Evolutionary conservation across 2,113 vertebrate species (phyloP).

Genomic region (Eurypyga helias): DNA sequence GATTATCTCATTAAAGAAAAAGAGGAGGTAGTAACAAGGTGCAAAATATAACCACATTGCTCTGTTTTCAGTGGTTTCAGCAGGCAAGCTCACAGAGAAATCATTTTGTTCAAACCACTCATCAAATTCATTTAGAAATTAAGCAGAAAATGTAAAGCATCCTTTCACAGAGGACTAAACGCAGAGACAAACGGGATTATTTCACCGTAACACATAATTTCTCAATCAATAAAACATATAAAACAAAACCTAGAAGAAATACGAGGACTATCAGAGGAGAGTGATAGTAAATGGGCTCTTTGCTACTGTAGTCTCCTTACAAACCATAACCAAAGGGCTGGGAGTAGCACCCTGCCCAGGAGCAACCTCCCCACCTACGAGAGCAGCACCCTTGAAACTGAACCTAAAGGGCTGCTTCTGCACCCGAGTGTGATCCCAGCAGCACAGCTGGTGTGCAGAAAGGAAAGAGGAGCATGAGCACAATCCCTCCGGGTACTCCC

Average conservation of each 20-base stretch:
- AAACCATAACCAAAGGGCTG: neutral
- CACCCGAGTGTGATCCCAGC: neutral
- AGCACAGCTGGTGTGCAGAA: neutral
- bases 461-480: neutral
- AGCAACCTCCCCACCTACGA: neutral
- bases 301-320: neutral
- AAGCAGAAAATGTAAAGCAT: neutral
- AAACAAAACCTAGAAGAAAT: neutral
- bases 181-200: neutral
- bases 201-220: neutral
- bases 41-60: neutral
- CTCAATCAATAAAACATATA: neutral
- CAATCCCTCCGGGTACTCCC: neutral
- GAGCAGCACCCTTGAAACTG: neutral
- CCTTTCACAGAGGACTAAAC: neutral
- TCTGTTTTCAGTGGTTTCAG: neutral
- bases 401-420: neutral
- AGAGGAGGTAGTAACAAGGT: neutral
- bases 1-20: neutral
- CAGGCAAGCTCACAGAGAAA: neutral
- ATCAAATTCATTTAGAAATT: neutral
- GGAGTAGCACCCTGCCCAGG: neutral
- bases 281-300: neutral
- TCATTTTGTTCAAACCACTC: neutral
- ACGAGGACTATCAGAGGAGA: neutral